Percentiles rank a stretch among this genome's conserved stretches.
Conservation (phyloP, 2,888 invertebrate species). For the Sarcophaga caerulescens region DNA sequence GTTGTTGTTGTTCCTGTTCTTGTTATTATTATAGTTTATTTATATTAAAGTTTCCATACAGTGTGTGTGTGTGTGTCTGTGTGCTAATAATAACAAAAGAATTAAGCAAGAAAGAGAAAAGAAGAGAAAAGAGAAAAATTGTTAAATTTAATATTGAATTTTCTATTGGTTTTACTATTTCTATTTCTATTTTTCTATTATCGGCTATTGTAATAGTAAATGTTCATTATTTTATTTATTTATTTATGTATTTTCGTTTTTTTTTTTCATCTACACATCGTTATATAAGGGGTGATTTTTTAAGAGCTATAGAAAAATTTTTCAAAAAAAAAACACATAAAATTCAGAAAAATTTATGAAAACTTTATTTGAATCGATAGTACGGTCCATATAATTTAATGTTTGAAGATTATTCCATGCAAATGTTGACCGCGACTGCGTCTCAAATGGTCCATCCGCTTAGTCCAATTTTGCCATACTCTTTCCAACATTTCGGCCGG, state of each 20-base stretch:
- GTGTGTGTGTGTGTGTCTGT: conserved; percentile 7
- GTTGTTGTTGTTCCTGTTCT: conserved; percentile 14
- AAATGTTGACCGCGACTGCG: no score
- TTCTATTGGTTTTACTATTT: conserved; percentile 5
- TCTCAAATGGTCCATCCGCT: no score
- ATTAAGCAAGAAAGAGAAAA: neutral
- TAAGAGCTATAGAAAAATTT: no score
- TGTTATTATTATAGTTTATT: conserved; percentile 22
- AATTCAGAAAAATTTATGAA: no score
- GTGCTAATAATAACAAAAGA: neutral
- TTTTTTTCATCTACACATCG: no score
- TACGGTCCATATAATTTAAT: no score
- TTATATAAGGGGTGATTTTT: no score
- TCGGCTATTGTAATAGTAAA: neutral
- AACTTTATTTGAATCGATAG: no score
- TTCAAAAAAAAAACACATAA: no score
- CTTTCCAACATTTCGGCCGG: no score
- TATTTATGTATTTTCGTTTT: neutral
- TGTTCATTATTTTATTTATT: neutral
- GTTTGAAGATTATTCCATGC: no score
- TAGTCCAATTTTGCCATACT: no score
- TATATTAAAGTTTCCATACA: conserved; percentile 24
- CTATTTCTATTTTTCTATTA: neutral
- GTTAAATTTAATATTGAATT: conserved; percentile 19
- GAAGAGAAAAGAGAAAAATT: conserved; percentile 8